Percentiles rank a stretch among this genome's conserved stretches.
Conservation (phyloP, 2,113 vertebrate species). For the Limanda limanda region DNA sequence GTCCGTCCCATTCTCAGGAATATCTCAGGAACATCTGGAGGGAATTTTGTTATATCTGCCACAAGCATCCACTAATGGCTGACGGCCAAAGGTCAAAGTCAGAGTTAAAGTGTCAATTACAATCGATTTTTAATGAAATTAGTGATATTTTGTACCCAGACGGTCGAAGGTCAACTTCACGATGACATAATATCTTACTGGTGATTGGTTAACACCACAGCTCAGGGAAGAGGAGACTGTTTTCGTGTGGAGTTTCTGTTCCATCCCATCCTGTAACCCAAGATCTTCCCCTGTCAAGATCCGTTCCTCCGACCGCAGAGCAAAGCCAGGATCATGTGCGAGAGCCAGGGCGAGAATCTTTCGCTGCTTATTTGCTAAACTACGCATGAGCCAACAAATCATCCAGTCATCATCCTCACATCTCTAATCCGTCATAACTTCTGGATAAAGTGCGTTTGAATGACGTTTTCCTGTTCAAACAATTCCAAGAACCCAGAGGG, state of each 20-base stretch:
- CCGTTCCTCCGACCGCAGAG: background rate
- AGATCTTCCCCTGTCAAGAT: background rate
- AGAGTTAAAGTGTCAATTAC: too few species aligned
- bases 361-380: conserved; percentile 7
- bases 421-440: conserved; percentile 11
- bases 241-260: background rate
- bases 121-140: background rate
- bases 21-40: too few species aligned
- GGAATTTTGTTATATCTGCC: too few species aligned
- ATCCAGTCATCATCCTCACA: background rate
- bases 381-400: conserved; percentile 1
- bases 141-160: background rate
- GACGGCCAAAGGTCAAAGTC: too few species aligned
- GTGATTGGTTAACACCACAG: background rate
- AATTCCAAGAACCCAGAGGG: conserved; percentile 13
- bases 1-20: too few species aligned
- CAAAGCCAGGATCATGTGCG: background rate
- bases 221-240: background rate
- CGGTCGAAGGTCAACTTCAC: background rate
- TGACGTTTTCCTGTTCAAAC: conserved; percentile 12
- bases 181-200: background rate
- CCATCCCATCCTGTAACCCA: background rate
- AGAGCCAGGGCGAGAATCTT: background rate
- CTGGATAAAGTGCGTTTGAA: conserved; percentile 3
- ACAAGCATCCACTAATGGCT: too few species aligned